Evolutionary conservation across 1,140 invertebrate species (phyloP).

Genomic region (Leptopilina clavipes): DNA sequence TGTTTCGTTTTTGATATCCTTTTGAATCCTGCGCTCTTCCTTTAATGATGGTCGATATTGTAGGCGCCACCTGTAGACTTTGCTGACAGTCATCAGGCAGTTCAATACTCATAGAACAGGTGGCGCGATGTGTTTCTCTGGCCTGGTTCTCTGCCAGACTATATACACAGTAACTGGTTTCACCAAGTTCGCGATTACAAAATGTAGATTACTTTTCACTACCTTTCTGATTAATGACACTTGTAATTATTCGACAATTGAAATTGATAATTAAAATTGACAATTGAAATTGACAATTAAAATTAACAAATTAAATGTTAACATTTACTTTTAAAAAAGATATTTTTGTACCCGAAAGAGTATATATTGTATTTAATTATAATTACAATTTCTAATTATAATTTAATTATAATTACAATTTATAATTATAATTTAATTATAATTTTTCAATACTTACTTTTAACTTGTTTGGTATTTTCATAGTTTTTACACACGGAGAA

Average conservation of each 20-base stretch:
- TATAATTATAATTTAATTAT: too few species aligned
- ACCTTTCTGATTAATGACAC: neutral
- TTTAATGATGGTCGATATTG: neutral
- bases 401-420: too few species aligned
- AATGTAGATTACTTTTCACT: neutral
- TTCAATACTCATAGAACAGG: slow-evolving; percentile 9
- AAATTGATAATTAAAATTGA: too few species aligned
- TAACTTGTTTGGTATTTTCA: too few species aligned
- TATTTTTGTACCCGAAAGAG: too few species aligned
- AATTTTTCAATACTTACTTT: too few species aligned
- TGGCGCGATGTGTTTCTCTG: slow-evolving; percentile 24
- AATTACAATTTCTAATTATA: too few species aligned
- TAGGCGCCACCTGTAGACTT: slow-evolving; percentile 21
- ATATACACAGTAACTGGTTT: neutral
- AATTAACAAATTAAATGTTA: too few species aligned
- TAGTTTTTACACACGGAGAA: too few species aligned
- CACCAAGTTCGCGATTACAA: neutral
- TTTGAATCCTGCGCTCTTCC: neutral
- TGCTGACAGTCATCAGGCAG: neutral
- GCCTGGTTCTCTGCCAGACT: neutral
- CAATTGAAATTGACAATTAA: too few species aligned
- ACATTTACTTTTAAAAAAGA: too few species aligned
- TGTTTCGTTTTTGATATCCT: neutral
- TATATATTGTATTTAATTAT: too few species aligned
- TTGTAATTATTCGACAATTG: neutral